phyloP scores from a whole-genome alignment of 64 coral and sea anemone species.

The Dendronephthya gigantea region DNA sequence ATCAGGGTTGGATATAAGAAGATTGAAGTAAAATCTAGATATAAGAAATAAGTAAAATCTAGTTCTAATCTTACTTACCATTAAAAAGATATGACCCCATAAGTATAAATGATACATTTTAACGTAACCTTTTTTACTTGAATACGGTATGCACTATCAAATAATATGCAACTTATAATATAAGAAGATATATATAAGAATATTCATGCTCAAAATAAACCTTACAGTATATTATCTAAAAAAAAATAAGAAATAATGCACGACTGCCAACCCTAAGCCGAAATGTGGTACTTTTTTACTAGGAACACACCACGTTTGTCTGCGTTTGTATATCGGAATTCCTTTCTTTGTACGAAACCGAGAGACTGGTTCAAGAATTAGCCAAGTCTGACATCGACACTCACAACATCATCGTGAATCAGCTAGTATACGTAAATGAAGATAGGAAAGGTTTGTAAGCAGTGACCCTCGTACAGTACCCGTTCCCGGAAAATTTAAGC shows the following conservation, averaged over 20 bases:
- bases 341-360: slow-evolving; percentile 90
- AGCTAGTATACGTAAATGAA: slow-evolving; percentile 47
- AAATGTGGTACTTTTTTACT: slow-evolving; percentile 9
- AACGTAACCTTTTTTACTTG: neutral
- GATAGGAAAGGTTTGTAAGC: slow-evolving; percentile 38
- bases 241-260: neutral
- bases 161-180: too few relatives aligned
- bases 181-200: too few relatives aligned
- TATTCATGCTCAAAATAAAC: too few relatives aligned
- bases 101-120: too few relatives aligned
- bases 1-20: too few relatives aligned
- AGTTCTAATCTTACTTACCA: too few relatives aligned
- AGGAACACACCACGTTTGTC: slow-evolving; percentile 97
- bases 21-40: too few relatives aligned
- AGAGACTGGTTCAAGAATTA: slow-evolving; percentile 84
- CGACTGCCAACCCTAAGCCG: neutral
- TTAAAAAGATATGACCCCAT: too few relatives aligned
- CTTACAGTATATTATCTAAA: neutral
- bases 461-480: too few relatives aligned
- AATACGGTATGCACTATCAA: neutral
- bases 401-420: slow-evolving; percentile 98
- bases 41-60: too few relatives aligned
- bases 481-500: too few relatives aligned
- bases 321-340: slow-evolving; percentile 98
- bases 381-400: slow-evolving; percentile 91